Evolutionary conservation across 1,140 invertebrate genomes (phyloP).

Genomic region (Augochlora pura): DNA sequence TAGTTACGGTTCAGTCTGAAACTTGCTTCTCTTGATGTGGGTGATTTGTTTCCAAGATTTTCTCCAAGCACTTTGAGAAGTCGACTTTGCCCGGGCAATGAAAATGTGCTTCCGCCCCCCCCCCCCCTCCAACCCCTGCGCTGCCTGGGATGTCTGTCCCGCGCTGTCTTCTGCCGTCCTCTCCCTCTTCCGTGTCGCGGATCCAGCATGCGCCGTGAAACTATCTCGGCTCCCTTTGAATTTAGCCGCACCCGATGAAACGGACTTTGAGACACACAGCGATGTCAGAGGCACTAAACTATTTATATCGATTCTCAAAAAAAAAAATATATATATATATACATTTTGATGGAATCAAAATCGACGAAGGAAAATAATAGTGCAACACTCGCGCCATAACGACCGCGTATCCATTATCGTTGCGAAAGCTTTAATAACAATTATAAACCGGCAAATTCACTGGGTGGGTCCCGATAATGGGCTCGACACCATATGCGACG

Average conservation of each 20-base stretch:
- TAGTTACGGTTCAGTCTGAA: conserved; percentile 48
- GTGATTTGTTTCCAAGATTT: conserved; percentile 69
- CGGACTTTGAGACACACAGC: neutral
- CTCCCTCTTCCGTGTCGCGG: neutral
- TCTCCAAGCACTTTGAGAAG: conserved; percentile 57
- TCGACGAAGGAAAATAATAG: no score
- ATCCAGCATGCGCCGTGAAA: conserved; percentile 3
- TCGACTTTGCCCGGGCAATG: conserved; percentile 47
- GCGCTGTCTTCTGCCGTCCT: neutral
- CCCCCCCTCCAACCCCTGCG: no score
- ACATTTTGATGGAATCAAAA: no score
- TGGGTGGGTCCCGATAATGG: no score
- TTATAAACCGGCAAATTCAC: no score
- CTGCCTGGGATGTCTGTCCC: neutral
- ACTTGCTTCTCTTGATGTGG: conserved; percentile 59
- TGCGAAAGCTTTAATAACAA: no score
- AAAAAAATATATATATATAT: no score
- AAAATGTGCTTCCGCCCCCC: conserved; percentile 29
- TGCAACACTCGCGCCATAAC: no score
- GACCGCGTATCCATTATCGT: no score
- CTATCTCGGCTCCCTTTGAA: conserved; percentile 27
- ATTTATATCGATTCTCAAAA: no score
- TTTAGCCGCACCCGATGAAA: conserved; percentile 29
- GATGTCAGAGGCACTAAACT: no score
- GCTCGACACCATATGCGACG: no score